phyloP scores from a whole-genome alignment of 1,140 invertebrate genomes.

The Thalassaphorura encarpata region DNA sequence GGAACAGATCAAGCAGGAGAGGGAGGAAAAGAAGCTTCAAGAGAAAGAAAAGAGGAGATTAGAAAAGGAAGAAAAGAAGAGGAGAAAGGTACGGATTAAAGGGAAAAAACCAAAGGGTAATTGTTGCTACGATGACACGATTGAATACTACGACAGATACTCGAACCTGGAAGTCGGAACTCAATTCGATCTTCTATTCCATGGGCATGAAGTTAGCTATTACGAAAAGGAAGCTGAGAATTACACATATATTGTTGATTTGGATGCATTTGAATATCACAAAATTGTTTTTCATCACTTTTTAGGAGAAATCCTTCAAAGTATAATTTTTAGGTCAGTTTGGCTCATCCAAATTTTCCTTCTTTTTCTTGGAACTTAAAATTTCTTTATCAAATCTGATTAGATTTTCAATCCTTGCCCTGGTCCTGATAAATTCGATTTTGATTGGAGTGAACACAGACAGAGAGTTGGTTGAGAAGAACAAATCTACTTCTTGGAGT shows the following conservation, averaged over 20 bases:
- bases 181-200: constrained; percentile 5
- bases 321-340: constrained; percentile 9
- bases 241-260: constrained; percentile 24
- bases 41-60: no score
- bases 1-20: no score
- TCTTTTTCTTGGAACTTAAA: not conserved
- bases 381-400: not conserved
- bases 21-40: no score
- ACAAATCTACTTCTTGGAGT: constrained; percentile 5
- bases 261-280: constrained; percentile 26
- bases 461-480: not conserved
- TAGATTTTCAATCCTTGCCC: constrained; percentile 20
- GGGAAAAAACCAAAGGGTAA: not conserved
- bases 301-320: constrained; percentile 25
- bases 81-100: no score
- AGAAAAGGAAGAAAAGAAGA: no score
- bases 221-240: constrained; percentile 8
- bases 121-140: constrained; percentile 9
- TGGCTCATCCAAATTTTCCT: not conserved
- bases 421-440: constrained; percentile 30
- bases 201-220: not conserved
- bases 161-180: constrained; percentile 21
- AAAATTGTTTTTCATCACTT: constrained; percentile 28
- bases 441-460: constrained; percentile 29
- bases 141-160: constrained; percentile 12